phyloP scores from a whole-genome alignment of 2,797 vertebrate genomes.

The Chelon labrosus region DNA sequence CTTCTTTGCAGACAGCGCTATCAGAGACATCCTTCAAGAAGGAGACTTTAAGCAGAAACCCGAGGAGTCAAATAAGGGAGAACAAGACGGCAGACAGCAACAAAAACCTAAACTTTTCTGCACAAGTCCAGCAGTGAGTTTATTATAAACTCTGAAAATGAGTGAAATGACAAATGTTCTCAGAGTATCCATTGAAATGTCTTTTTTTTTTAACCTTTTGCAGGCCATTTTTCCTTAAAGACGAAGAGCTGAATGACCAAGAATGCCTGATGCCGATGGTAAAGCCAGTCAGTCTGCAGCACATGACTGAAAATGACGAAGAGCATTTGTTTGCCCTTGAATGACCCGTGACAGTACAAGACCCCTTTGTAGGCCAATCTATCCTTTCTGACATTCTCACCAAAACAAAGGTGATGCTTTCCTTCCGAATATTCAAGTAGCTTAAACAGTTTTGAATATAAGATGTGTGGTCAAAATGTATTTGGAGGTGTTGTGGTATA shows the following conservation, averaged over 20 bases:
- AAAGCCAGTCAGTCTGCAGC: constrained; percentile 86
- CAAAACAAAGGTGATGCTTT: not conserved
- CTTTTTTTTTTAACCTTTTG: not conserved
- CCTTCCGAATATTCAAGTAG: too few relatives aligned
- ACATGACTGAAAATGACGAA: constrained; percentile 50
- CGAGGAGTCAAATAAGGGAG: constrained; percentile 81
- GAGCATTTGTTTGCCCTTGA: constrained; percentile 62
- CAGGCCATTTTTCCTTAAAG: constrained; percentile 89
- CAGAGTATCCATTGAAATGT: not conserved
- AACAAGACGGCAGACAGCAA: constrained; percentile 84
- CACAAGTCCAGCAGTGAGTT: constrained; percentile 89
- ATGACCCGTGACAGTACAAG: constrained; percentile 36
- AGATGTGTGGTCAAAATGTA: too few relatives aligned
- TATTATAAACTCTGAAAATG: not conserved
- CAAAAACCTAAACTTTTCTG: constrained; percentile 82
- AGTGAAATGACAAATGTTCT: not conserved
- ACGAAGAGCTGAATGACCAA: constrained; percentile 87
- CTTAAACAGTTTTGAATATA: too few relatives aligned
- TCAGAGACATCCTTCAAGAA: constrained; percentile 88
- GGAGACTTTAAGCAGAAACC: constrained; percentile 82
- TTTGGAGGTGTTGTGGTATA: too few relatives aligned
- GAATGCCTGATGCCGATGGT: constrained; percentile 86
- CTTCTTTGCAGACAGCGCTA: constrained; percentile 82
- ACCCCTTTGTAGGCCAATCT: too few relatives aligned
- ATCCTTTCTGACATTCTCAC: too few relatives aligned